Percentiles rank a stretch among this genome's conserved stretches.
Conservation (phyloP, 1,140 invertebrate genomes). For the Melanaphis sacchari region DNA sequence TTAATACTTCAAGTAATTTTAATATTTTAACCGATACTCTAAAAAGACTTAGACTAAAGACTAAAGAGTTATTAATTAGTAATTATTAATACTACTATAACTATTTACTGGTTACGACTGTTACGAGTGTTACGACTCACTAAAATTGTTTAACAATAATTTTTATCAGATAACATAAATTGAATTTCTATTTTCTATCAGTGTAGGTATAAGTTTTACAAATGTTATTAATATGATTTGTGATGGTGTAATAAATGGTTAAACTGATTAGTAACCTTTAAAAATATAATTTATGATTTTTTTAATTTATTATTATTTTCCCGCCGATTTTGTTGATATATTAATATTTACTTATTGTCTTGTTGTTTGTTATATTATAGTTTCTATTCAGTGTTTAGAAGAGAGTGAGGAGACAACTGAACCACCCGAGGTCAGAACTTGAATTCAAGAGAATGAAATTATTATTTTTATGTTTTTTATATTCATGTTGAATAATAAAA, state of each 20-base stretch:
- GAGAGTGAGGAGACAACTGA: not conserved
- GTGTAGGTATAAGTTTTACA: not conserved
- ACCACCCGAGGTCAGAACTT: no score
- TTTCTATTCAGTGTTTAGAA: not conserved
- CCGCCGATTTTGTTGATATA: slow-evolving; percentile 43
- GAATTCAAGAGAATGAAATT: not conserved
- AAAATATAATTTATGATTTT: not conserved
- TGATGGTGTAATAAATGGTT: not conserved
- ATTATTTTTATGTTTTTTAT: not conserved
- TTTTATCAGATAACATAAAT: not conserved
- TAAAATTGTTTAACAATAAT: no score
- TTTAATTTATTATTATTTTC: not conserved
- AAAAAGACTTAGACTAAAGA: no score
- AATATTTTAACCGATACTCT: no score
- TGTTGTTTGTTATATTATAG: not conserved
- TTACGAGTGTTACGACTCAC: no score
- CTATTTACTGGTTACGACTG: no score
- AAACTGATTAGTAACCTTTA: not conserved
- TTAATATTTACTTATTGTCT: not conserved
- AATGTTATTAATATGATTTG: not conserved
- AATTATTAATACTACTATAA: no score
- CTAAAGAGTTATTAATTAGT: no score
- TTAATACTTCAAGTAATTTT: no score
- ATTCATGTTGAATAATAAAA: not conserved
- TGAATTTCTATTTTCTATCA: not conserved